phyloP scores from a whole-genome alignment of 2,888 invertebrate genomes.

The Agriotes lineatus region DNA sequence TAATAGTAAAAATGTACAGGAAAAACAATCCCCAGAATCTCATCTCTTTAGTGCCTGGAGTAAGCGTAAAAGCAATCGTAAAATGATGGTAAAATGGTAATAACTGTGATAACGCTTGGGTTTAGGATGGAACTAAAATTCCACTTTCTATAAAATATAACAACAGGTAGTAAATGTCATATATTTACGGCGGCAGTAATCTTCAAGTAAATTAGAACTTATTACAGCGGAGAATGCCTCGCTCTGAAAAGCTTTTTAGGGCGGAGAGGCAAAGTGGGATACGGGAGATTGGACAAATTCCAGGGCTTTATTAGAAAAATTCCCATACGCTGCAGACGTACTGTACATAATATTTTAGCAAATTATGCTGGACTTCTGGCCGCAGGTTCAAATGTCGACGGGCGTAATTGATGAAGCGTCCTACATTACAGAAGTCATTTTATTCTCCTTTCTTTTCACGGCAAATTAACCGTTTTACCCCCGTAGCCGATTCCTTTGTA shows the following conservation, averaged over 20 bases:
- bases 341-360: background rate
- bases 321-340: background rate
- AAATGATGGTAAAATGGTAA: conserved; percentile 25
- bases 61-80: conserved; percentile 21
- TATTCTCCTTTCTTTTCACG: conserved; percentile 53
- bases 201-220: conserved; percentile 30
- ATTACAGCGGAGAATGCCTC: conserved; percentile 14
- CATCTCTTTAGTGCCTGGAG: conserved; percentile 18
- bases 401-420: conserved; percentile 38
- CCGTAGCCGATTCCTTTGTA: conserved; percentile 54
- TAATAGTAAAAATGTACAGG: conserved; percentile 22
- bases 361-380: conserved; percentile 37
- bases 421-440: conserved; percentile 47
- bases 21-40: conserved; percentile 21
- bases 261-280: background rate
- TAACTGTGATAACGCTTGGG: conserved; percentile 26
- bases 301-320: conserved; percentile 31
- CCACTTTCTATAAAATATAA: conserved; percentile 29
- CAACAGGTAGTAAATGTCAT: conserved; percentile 32
- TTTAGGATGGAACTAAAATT: conserved; percentile 22
- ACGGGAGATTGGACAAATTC: conserved; percentile 21
- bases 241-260: background rate
- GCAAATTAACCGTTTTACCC: conserved; percentile 55
- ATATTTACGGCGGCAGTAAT: conserved; percentile 28
- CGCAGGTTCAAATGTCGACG: conserved; percentile 18